Percentiles rank a stretch among this genome's conserved stretches.
Conservation (phyloP, 2,888 invertebrate genomes). For the Drosophila eohydei region DNA sequence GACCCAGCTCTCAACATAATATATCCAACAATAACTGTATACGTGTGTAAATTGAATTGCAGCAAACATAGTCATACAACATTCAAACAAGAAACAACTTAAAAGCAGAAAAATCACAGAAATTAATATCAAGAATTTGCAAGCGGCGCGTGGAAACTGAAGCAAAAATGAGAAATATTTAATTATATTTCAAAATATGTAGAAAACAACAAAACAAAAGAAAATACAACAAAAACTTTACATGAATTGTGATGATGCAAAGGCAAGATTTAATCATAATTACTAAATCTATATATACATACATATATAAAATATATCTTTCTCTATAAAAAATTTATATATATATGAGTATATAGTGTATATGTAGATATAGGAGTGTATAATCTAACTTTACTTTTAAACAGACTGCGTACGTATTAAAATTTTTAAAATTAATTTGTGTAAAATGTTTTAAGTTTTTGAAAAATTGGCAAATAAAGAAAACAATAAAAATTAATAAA, state of each 20-base stretch:
- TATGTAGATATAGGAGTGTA: conserved; percentile 74
- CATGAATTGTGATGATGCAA: conserved; percentile 80
- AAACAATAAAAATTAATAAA: conserved; percentile 79
- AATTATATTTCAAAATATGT: conserved; percentile 43
- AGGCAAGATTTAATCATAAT: conserved; percentile 80
- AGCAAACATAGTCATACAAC: conserved; percentile 3
- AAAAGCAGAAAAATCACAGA: conserved; percentile 14
- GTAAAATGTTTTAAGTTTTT: conserved; percentile 80
- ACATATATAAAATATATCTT: conserved; percentile 58
- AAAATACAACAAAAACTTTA: conserved; percentile 62
- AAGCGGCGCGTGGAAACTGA: conserved; percentile 61
- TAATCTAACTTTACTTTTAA: conserved; percentile 79
- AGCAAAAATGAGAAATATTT: conserved; percentile 40
- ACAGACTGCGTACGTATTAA: conserved; percentile 80
- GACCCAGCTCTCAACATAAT: conserved; percentile 38
- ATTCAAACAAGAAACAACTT: neutral
- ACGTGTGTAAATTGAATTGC: conserved; percentile 7
- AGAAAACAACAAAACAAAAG: conserved; percentile 31
- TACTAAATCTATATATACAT: conserved; percentile 68
- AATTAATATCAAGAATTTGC: conserved; percentile 22
- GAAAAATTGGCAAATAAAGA: conserved; percentile 79
- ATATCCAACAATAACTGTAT: conserved; percentile 29
- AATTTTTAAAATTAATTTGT: conserved; percentile 78
- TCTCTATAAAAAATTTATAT: conserved; percentile 45
- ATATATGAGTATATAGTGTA: conserved; percentile 69